These are phyloP conservation scores for Thamnophis elegans DNA, from an alignment of 2,797 vertebrate species.

Conservation along the genomic window DNA sequence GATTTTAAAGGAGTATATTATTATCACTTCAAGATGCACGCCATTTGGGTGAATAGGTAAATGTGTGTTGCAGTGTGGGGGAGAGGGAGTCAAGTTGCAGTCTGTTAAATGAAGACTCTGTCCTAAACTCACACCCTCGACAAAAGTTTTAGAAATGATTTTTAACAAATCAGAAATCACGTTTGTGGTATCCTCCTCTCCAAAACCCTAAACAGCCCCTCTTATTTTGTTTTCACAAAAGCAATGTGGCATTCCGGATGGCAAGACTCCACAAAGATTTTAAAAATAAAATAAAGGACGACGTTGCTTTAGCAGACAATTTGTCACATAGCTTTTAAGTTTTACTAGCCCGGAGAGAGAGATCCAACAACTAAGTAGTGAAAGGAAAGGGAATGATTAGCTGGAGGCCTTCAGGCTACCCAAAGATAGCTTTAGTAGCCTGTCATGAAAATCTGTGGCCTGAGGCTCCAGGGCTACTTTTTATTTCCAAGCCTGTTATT, in stretches of 20 bases:
- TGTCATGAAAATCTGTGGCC: slow-evolving; percentile 75
- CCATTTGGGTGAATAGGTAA: neutral
- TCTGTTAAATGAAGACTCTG: neutral
- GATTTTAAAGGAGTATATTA: neutral
- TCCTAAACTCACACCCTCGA: neutral
- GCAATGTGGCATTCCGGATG: neutral
- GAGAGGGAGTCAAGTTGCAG: neutral
- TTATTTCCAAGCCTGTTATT: slow-evolving; percentile 75
- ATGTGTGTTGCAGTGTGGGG: neutral
- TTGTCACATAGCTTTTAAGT: slow-evolving; percentile 67
- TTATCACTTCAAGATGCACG: neutral
- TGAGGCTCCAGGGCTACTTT: slow-evolving; percentile 66
- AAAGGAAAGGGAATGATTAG: slow-evolving; percentile 69
- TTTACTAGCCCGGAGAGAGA: slow-evolving; percentile 68
- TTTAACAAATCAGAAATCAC: slow-evolving; percentile 5
- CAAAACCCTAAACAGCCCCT: neutral
- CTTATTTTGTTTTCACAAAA: slow-evolving; percentile 21
- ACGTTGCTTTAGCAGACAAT: slow-evolving; percentile 57
- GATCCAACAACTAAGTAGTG: slow-evolving; percentile 63
- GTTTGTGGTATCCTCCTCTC: neutral
- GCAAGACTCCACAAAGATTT: slow-evolving; percentile 47
- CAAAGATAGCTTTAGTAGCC: slow-evolving; percentile 73
- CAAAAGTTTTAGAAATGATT: neutral
- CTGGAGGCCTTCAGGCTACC: slow-evolving; percentile 65
- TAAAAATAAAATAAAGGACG: slow-evolving; percentile 38